Conservation (phyloP, 2,113 vertebrate species). For the Sigmodon hispidus region DNA sequence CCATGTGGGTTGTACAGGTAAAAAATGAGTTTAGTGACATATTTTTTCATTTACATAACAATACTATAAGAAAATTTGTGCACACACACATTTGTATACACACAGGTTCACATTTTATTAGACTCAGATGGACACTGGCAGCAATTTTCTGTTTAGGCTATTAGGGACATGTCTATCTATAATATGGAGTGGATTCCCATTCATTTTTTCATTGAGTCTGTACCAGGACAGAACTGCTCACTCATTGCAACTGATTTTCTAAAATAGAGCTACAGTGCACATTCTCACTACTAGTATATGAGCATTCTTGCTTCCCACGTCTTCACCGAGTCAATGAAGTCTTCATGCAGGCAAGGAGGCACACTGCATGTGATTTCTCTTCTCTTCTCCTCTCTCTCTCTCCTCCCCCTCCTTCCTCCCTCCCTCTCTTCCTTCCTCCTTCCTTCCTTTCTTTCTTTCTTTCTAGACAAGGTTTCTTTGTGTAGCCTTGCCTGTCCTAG, state of each 20-base stretch:
- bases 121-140: background rate
- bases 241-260: background rate
- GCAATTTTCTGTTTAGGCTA: background rate
- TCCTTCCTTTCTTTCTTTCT: too few relatives aligned
- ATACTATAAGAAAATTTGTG: background rate
- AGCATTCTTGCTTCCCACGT: background rate
- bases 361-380: background rate
- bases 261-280: background rate
- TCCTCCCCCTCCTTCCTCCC: rapidly evolving
- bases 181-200: background rate
- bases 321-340: too few relatives aligned
- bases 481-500: too few relatives aligned
- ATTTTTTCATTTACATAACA: background rate
- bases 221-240: background rate
- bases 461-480: too few relatives aligned
- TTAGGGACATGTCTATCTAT: background rate
- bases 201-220: background rate
- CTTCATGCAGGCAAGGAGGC: background rate
- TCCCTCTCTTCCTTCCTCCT: too few relatives aligned
- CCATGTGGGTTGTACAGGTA: background rate
- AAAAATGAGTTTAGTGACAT: background rate
- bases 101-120: background rate
- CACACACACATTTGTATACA: background rate
- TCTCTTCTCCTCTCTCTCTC: too few relatives aligned
- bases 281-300: background rate